Conservation (phyloP, 2,888 invertebrate genomes). For the Agonopterix heracliana region DNA sequence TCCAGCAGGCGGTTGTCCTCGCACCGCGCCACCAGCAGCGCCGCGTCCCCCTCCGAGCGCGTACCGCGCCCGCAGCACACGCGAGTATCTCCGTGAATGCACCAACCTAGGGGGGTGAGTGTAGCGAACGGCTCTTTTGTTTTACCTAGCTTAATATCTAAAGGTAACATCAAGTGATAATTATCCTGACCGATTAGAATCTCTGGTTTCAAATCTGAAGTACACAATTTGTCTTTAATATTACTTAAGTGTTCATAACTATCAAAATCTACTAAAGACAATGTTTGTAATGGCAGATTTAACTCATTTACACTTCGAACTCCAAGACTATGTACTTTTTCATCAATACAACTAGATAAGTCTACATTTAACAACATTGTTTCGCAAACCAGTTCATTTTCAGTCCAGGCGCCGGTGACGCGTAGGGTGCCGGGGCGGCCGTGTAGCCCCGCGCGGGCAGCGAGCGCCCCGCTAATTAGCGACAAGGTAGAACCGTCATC, state of each 20-base stretch:
- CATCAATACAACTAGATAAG: conserved; percentile 10
- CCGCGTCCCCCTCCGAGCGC: not conserved
- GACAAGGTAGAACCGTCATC: conserved; percentile 23
- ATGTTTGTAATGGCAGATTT: conserved; percentile 18
- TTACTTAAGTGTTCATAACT: not conserved
- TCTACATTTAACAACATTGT: not conserved
- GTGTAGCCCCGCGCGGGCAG: conserved; percentile 12
- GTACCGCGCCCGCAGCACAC: conserved; percentile 1
- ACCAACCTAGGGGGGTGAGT: conserved; percentile 19
- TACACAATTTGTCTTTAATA: not conserved
- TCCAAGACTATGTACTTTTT: conserved; percentile 8
- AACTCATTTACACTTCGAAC: conserved; percentile 18
- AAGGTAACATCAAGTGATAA: conserved; percentile 20
- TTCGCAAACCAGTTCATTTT: conserved; percentile 12
- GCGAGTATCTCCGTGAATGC: conserved; percentile 14
- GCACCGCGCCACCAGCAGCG: not conserved
- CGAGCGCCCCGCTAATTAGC: conserved; percentile 14
- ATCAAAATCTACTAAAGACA: conserved; percentile 3
- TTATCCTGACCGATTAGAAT: conserved; percentile 27
- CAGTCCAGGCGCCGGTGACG: conserved; percentile 18
- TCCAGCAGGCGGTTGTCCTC: not conserved
- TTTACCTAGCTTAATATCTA: conserved; percentile 14
- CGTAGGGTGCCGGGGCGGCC: conserved; percentile 16
- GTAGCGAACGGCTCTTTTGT: conserved; percentile 16
- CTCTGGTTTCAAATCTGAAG: conserved; percentile 14